Evolutionary conservation across 2,888 invertebrate genomes (phyloP).

Genomic region (Orthosia gothica): DNA sequence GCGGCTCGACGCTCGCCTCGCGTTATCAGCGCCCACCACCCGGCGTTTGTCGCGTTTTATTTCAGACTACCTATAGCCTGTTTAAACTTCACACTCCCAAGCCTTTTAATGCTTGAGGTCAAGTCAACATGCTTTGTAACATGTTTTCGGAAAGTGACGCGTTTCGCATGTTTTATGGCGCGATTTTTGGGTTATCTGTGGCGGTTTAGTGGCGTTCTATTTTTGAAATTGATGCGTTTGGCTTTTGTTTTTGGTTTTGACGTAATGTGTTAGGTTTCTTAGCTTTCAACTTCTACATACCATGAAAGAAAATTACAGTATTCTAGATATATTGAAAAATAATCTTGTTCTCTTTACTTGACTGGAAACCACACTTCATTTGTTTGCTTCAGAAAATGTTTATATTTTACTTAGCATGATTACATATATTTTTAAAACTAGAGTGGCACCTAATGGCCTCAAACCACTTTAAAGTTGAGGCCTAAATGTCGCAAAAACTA

Average conservation of each 20-base stretch:
- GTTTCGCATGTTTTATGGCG: conserved; percentile 62
- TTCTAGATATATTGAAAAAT: no score
- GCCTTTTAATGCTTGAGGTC: conserved; percentile 74
- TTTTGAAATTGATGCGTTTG: conserved; percentile 18
- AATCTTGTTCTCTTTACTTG: not conserved
- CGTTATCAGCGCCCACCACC: conserved; percentile 77
- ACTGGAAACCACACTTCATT: not conserved
- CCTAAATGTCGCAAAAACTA: not conserved
- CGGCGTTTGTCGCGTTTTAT: conserved; percentile 78
- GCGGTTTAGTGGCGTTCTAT: conserved; percentile 17
- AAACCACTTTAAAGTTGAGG: conserved; percentile 2
- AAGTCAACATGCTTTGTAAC: conserved; percentile 73
- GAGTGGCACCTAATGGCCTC: not conserved
- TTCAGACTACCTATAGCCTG: conserved; percentile 73
- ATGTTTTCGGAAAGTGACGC: conserved; percentile 64
- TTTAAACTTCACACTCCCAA: conserved; percentile 72
- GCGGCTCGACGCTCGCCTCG: conserved; percentile 61
- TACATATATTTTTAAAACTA: not conserved
- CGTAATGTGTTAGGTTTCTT: not conserved
- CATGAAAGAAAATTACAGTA: not conserved
- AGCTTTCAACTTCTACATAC: not conserved
- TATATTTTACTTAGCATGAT: not conserved
- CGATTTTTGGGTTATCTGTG: conserved; percentile 49
- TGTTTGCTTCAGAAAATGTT: not conserved
- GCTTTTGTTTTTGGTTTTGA: conserved; percentile 15